Evolutionary conservation across 2,113 vertebrate genomes (phyloP).

Genomic region (Haplochromis burtoni): DNA sequence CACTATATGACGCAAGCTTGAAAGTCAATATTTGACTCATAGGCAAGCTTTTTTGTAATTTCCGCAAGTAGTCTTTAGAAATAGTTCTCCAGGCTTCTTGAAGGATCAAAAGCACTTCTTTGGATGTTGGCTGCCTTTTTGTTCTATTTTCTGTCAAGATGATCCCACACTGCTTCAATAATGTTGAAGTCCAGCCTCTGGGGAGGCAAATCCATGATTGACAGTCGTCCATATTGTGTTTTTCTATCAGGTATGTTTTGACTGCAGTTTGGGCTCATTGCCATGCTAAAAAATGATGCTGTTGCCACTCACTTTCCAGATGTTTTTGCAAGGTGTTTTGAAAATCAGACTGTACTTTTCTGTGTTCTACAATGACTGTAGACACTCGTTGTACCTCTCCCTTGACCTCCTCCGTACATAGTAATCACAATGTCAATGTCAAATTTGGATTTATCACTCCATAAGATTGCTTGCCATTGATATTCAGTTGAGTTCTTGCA

Average conservation of each 20-base stretch:
- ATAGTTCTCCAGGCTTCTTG: not conserved
- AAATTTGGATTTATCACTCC: not conserved
- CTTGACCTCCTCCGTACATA: fast-evolving
- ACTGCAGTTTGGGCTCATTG: not conserved
- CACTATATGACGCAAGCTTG: not conserved
- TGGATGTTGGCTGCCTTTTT: not conserved
- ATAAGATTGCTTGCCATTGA: not conserved
- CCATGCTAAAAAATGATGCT: not conserved
- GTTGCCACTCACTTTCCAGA: not conserved
- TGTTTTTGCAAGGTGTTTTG: not conserved
- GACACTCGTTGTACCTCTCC: not conserved
- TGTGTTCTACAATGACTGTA: not conserved
- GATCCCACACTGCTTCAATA: not conserved
- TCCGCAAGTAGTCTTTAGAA: not conserved
- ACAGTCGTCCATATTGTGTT: not conserved
- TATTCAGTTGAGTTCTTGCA: not conserved
- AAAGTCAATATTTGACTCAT: not conserved
- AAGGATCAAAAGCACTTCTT: not conserved
- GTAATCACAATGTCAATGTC: not conserved
- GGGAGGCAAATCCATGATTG: not conserved
- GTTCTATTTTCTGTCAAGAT: not conserved
- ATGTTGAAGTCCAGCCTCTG: not conserved
- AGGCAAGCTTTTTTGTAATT: not conserved
- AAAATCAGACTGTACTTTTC: not conserved
- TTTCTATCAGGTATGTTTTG: not conserved